Base-by-base conservation (phyloP, 2,797 vertebrate genomes). In the Choloepus didactylus region DNA sequence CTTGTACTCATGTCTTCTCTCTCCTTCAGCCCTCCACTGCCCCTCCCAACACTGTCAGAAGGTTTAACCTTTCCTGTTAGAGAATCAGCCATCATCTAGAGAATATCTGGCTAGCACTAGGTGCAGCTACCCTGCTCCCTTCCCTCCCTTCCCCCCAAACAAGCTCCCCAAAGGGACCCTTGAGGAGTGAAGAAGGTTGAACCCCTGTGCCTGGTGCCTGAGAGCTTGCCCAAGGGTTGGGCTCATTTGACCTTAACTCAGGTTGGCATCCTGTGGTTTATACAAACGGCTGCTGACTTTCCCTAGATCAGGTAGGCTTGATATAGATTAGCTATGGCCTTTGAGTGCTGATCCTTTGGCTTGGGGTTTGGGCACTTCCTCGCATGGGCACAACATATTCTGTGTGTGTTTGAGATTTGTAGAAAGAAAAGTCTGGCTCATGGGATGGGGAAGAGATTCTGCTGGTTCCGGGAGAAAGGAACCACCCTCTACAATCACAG, bases 251-350 rank as follows among this genome's bases (percentile, higher is more conserved):
- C 18, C 69, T 31, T 84, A 35, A 4, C 2, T 14, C 18, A 11
- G 23, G 66, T 25, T 66, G 60, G 29, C 41, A 10, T 38, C 18
- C 31, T 62, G 8, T 6, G 62, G n/a, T 29, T n/a, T 41, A 27
- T 60, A 12, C 29, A n/a, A 60, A 64, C 5, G 6, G 25, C 21
- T 3, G 2, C 2, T 15, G 51, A 59, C 62, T 76, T 38, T 16
- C 56, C 18, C 3, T 2, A 27, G 83, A 44, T 64, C 0, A 41
- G 19, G 49, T 27, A 10, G 27, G 54, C n/a, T 41, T 6, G 82
- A 27, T 29, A 10, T 31, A 21, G n/a, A 31, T 7, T 0, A 29
- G 19, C 9, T 21, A 10, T 0, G 0, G 83, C 49, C 6, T n/a
- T 54, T 3, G 27, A 64, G 27, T 1, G 23, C 18, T 27, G 38